phyloP scores from a whole-genome alignment of 1,140 invertebrate genomes.

The Gryllus bimaculatus region DNA sequence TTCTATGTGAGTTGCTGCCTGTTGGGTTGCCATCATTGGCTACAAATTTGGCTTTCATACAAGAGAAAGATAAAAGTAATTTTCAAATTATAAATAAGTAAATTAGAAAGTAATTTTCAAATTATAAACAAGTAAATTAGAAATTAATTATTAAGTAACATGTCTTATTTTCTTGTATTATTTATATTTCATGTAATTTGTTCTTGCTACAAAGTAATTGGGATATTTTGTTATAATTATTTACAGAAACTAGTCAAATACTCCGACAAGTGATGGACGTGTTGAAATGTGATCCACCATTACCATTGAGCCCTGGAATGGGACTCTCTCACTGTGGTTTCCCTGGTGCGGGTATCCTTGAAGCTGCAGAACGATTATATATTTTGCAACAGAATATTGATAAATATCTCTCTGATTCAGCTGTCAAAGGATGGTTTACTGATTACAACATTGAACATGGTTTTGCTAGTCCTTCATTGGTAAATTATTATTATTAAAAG shows the following conservation, averaged over 20 bases:
- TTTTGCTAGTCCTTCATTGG: conserved; percentile 37
- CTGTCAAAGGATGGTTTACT: conserved; percentile 34
- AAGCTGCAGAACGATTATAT: conserved; percentile 27
- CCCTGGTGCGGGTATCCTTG: conserved; percentile 31
- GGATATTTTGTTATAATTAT: neutral
- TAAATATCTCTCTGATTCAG: conserved; percentile 26
- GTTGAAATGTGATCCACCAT: conserved; percentile 25
- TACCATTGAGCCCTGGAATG: conserved; percentile 26
- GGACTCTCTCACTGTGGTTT: conserved; percentile 28
- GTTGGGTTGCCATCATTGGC: conserved; percentile 46
- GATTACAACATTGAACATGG: conserved; percentile 29
- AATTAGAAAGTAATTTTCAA: conserved; percentile 1
- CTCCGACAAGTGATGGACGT: conserved; percentile 23
- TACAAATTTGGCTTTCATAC: conserved; percentile 34
- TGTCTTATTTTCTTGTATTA: neutral
- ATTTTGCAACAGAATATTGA: conserved; percentile 24
- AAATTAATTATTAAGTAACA: neutral
- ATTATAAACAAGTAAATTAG: neutral
- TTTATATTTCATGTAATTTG: neutral
- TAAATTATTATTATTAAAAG: conserved; percentile 28
- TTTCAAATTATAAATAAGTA: neutral
- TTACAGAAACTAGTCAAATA: conserved; percentile 9
- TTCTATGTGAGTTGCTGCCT: conserved; percentile 55
- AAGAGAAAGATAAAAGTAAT: conserved; percentile 20
- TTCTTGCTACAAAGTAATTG: neutral